phyloP scores from a whole-genome alignment of 2,113 vertebrate genomes.

The Rhabdomys dilectus region DNA sequence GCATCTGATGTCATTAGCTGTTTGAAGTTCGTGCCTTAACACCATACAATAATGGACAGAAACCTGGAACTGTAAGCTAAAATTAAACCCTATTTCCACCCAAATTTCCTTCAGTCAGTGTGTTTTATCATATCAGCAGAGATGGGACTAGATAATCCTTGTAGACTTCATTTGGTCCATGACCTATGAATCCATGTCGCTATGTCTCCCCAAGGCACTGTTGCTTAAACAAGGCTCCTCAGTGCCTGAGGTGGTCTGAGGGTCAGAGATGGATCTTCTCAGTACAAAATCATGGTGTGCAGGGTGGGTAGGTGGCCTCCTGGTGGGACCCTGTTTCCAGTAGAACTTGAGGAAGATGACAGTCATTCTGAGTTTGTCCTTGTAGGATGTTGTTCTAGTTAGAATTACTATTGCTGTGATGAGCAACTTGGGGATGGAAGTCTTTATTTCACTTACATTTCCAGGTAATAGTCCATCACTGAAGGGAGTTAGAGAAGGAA shows the following conservation, averaged over 20 bases:
- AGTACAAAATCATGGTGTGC: neutral
- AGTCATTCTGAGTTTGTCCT: rapidly evolving
- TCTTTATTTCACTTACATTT: no score
- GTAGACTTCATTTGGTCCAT: neutral
- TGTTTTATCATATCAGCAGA: neutral
- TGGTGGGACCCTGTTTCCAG: neutral
- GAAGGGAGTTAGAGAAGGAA: no score
- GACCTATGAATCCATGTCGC: rapidly evolving
- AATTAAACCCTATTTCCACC: neutral
- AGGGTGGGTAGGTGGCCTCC: neutral
- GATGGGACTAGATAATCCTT: neutral
- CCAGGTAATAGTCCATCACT: no score
- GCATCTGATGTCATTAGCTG: neutral
- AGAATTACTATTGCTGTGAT: neutral
- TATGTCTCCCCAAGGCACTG: neutral
- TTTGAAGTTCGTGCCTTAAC: neutral
- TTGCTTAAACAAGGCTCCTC: neutral
- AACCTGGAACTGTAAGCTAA: neutral
- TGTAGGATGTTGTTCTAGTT: neutral
- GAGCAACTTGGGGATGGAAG: neutral
- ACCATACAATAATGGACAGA: neutral
- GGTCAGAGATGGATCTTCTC: neutral
- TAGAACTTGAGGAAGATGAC: neutral
- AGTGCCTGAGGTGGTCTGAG: neutral
- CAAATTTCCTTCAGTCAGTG: neutral